These are phyloP conservation scores for Tetrao urogallus DNA, from an alignment of 2,113 vertebrate genomes.

Conservation along the genomic window DNA sequence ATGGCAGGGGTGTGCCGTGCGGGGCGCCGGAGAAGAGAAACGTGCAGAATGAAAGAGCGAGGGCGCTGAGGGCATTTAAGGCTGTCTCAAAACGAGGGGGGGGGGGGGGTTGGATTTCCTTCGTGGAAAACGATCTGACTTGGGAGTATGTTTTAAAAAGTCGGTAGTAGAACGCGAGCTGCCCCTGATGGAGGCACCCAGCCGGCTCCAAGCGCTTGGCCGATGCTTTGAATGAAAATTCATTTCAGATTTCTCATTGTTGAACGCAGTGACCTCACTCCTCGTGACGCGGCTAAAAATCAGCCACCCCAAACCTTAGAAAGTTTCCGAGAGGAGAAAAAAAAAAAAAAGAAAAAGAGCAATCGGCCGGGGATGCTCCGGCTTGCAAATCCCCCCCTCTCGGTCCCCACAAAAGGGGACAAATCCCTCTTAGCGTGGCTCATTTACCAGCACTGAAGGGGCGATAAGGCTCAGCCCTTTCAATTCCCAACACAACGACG, in stretches of 20 bases:
- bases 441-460: no score
- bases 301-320: no score
- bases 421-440: background rate
- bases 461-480: background rate
- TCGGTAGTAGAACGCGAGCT: background rate
- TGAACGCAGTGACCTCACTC: no score
- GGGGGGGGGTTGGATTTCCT: background rate
- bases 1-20: rapidly evolving
- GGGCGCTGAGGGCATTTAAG: rapidly evolving
- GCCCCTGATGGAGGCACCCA: background rate
- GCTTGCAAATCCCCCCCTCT: background rate
- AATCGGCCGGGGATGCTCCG: background rate
- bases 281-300: background rate
- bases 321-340: background rate
- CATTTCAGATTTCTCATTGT: background rate
- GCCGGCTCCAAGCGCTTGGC: no score
- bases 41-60: rapidly evolving
- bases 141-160: background rate
- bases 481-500: background rate
- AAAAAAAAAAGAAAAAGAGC: background rate
- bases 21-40: background rate
- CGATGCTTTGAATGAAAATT: background rate
- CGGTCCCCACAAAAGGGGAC: background rate
- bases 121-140: background rate
- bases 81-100: background rate